Conservation (phyloP, 2,888 invertebrate genomes). For the Apodemia mormo region DNA sequence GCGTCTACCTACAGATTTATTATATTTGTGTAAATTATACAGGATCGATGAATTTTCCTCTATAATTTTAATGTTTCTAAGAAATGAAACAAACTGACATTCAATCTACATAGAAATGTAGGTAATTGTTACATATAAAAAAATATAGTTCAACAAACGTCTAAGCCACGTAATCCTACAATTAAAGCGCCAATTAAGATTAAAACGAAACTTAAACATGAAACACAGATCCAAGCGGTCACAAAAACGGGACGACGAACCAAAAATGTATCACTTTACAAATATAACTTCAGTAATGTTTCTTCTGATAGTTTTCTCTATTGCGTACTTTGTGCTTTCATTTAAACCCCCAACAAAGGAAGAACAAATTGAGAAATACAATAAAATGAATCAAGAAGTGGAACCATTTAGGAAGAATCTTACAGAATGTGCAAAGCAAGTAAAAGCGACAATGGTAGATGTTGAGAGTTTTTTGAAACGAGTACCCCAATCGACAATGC, state of each 20-base stretch:
- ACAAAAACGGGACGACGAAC: neutral
- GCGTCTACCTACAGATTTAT: too few relatives aligned
- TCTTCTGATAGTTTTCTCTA: neutral
- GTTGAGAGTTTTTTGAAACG: slow-evolving; percentile 67
- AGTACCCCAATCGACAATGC: slow-evolving; percentile 58
- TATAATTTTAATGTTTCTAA: neutral
- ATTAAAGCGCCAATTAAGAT: slow-evolving; percentile 14
- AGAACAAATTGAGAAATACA: slow-evolving; percentile 56
- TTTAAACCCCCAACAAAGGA: slow-evolving; percentile 64
- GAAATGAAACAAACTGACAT: neutral
- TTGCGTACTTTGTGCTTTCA: slow-evolving; percentile 45
- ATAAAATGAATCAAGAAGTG: slow-evolving; percentile 57
- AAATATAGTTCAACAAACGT: neutral
- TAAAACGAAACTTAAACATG: neutral
- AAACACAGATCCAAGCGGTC: neutral
- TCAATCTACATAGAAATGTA: neutral
- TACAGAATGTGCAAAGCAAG: slow-evolving; percentile 68
- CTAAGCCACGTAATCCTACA: neutral
- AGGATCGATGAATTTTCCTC: too few relatives aligned
- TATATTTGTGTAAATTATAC: too few relatives aligned
- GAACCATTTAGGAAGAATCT: slow-evolving; percentile 71
- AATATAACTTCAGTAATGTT: slow-evolving; percentile 6
- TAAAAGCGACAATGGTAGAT: slow-evolving; percentile 61
- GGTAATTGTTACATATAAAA: neutral
- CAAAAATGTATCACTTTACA: neutral